Conservation (phyloP, 2,888 invertebrate genomes). For the Plemyria rubiginata region DNA sequence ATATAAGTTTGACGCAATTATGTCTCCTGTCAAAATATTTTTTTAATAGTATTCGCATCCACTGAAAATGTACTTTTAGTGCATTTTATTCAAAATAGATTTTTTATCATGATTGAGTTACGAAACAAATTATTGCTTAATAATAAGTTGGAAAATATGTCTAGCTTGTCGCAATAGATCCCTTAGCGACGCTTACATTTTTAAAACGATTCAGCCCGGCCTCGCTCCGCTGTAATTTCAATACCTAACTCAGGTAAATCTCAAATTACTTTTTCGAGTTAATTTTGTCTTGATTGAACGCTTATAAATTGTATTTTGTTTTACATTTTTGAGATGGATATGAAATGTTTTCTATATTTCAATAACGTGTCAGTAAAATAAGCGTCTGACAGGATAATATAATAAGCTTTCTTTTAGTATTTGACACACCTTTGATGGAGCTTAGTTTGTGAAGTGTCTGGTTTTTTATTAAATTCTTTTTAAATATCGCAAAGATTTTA, state of each 20-base stretch:
- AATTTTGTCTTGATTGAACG: constrained; percentile 51
- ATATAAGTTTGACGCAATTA: too few species aligned
- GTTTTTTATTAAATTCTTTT: neutral
- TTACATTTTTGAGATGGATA: constrained; percentile 4
- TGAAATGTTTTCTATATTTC: constrained; percentile 1
- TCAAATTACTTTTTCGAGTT: constrained; percentile 55
- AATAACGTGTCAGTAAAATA: neutral
- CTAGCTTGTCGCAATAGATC: constrained; percentile 43
- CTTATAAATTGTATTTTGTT: constrained; percentile 22
- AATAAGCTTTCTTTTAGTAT: neutral
- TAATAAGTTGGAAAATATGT: neutral
- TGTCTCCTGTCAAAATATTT: too few species aligned
- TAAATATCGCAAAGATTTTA: neutral
- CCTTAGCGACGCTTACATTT: constrained; percentile 53
- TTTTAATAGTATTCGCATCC: too few species aligned
- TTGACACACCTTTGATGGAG: neutral
- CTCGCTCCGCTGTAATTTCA: constrained; percentile 51
- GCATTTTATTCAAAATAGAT: too few species aligned
- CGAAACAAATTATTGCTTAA: neutral
- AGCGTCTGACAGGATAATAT: neutral
- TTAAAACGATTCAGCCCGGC: constrained; percentile 58
- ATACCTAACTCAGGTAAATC: constrained; percentile 43
- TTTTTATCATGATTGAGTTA: too few species aligned
- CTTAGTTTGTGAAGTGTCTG: neutral
- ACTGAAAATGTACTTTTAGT: too few species aligned